Conservation (phyloP, 2,113 vertebrate genomes). For the Junco hyemalis region DNA sequence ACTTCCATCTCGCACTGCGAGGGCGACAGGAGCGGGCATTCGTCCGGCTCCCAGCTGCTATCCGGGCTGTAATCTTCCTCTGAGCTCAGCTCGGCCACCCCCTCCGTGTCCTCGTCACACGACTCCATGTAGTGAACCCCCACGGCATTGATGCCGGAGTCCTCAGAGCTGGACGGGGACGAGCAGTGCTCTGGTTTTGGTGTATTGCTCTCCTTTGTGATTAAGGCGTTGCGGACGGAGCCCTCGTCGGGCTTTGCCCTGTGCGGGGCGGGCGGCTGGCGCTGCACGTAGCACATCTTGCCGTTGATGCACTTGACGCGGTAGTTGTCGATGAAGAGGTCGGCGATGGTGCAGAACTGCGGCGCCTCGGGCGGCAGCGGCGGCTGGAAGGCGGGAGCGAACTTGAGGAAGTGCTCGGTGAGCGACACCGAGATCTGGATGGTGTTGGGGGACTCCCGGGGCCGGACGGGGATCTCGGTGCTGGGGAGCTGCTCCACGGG, state of each 20-base stretch:
- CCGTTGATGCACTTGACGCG: conserved; percentile 96
- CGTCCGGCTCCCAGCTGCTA: conserved; percentile 93
- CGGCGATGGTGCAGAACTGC: conserved; percentile 91
- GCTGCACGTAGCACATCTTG: conserved; percentile 98
- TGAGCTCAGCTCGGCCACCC: conserved; percentile 82
- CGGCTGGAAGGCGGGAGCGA: conserved; percentile 88
- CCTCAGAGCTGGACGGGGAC: conserved; percentile 94
- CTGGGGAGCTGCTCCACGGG: conserved; percentile 93
- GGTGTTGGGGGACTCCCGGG: conserved; percentile 80
- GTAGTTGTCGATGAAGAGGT: conserved; percentile 95
- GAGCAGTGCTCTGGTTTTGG: conserved; percentile 93
- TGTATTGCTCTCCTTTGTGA: conserved; percentile 79
- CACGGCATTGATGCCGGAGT: conserved; percentile 94
- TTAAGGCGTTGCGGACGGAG: conserved; percentile 70
- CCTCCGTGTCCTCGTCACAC: conserved; percentile 91
- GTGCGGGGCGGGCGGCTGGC: conserved; percentile 73
- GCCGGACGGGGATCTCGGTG: conserved; percentile 83
- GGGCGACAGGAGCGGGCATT: conserved; percentile 88
- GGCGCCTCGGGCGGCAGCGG: conserved; percentile 88
- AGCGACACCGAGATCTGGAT: conserved; percentile 90
- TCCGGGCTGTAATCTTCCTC: conserved; percentile 91
- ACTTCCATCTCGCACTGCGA: conserved; percentile 94
- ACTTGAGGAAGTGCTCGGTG: conserved; percentile 90
- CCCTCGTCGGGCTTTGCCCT: conserved; percentile 62
- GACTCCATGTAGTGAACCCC: conserved; percentile 92